Base-by-base conservation (phyloP, 2,888 invertebrate genomes). In the Brenthis daphne region DNA sequence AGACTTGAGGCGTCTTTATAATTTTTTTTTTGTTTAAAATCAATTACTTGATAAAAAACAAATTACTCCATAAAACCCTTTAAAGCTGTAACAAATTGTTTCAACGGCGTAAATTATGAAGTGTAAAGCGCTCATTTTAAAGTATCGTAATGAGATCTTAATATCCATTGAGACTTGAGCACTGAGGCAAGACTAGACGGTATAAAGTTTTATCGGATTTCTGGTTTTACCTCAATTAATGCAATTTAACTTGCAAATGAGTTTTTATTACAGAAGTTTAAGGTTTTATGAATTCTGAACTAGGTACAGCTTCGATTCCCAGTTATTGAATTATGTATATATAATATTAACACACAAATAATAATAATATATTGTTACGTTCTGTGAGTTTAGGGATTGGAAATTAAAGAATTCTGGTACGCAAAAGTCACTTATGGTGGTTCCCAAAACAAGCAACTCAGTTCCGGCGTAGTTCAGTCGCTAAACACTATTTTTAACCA, bases 161-260 rank as follows among this genome's bases (percentile, higher is more conserved):
- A 37, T 16, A 64, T 54, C 53, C 54, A 68, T 47, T 48, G 57
- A 64, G 37, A 48, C 24, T 50, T 65, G 16, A 57, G 57, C 16
- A 55, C 54, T 56, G 55, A 61, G 24, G 48, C 48, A 56, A 14
- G 37, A 61, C 55, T 43, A 24, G 50, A 43, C 0, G 11, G n/a
- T 55, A 57, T 68, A 55, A 68, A 68, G 54, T 68, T 68, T 55
- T 29, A 58, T 64, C 20, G 57, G 37, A 65, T 57, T 51, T 57
- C 33, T 57, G 51, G 20, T 14, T 65, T 65, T 51, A 65, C 51
- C 57, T 57, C 51, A 65, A 65, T 65, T 29, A 53, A 65, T 50
- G 65, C 50, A 65, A 57, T 65, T 65, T 57, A 51, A 51, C 24
- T 51, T 29, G 33, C 51, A 57, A 57, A 57, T 33, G 14, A 65